Conservation (phyloP, 2,888 invertebrate species). For the Drosophila paranaensis region DNA sequence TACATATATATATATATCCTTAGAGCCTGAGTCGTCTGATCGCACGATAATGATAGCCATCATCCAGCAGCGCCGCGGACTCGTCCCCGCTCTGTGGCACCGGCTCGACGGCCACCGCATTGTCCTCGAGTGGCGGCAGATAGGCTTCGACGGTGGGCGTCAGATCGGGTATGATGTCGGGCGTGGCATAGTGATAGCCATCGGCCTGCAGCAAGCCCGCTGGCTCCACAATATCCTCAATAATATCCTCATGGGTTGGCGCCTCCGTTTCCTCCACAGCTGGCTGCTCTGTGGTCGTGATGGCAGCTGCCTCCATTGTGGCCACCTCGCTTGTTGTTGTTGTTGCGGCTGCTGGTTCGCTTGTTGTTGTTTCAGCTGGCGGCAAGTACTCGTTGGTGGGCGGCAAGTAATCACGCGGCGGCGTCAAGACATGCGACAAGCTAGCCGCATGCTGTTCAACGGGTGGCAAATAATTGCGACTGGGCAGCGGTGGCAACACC, state of each 20-base stretch:
- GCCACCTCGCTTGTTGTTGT: slow-evolving; percentile 36
- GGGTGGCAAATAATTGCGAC: slow-evolving; percentile 79
- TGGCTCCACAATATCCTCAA: slow-evolving; percentile 47
- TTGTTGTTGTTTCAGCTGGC: slow-evolving; percentile 33
- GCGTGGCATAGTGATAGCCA: slow-evolving; percentile 79
- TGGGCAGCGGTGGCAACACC: slow-evolving; percentile 70
- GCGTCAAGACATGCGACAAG: slow-evolving; percentile 54
- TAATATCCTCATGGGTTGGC: slow-evolving; percentile 20
- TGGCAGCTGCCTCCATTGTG: slow-evolving; percentile 23
- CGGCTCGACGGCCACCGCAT: slow-evolving; percentile 54
- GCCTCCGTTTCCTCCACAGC: slow-evolving; percentile 49
- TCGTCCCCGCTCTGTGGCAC: slow-evolving; percentile 58
- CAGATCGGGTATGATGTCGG: slow-evolving; percentile 66
- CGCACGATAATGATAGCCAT: slow-evolving; percentile 78
- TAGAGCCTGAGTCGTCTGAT: slow-evolving; percentile 51
- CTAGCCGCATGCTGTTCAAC: slow-evolving; percentile 68
- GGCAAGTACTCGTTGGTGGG: slow-evolving; percentile 71
- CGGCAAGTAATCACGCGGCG: slow-evolving; percentile 72
- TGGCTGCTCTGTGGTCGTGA: slow-evolving; percentile 12
- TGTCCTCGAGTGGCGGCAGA: slow-evolving; percentile 68
- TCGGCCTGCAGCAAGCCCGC: slow-evolving; percentile 63
- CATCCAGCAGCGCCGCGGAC: slow-evolving; percentile 63
- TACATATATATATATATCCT: slow-evolving; percentile 55
- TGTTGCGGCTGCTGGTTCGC: slow-evolving; percentile 21
- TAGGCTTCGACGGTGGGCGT: slow-evolving; percentile 58